These are phyloP conservation scores for Pinna nobilis DNA, from an alignment of 1,140 invertebrate genomes.

Conservation along the genomic window DNA sequence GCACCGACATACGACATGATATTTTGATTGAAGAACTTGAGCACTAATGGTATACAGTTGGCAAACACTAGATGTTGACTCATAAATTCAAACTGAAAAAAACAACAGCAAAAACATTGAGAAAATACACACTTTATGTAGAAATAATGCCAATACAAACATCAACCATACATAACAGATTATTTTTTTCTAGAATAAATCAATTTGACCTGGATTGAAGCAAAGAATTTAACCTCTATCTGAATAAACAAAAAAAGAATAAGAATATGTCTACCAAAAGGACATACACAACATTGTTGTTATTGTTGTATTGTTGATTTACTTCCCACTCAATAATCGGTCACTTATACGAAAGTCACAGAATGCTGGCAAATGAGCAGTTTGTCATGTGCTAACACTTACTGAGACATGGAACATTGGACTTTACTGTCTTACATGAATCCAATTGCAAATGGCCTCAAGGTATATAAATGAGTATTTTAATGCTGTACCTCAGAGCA, in stretches of 20 bases:
- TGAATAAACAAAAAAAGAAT: not conserved
- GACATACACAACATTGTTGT: too few species aligned
- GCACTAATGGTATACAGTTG: conserved; percentile 98
- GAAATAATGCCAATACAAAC: too few species aligned
- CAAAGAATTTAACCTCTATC: not conserved
- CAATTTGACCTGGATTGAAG: not conserved
- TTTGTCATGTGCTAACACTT: too few species aligned
- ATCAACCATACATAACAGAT: too few species aligned
- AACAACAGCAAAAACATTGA: not conserved
- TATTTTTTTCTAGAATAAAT: not conserved
- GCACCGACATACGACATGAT: conserved; percentile 96
- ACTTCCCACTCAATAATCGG: too few species aligned
- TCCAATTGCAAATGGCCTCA: too few species aligned
- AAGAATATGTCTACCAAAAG: not conserved
- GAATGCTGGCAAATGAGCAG: too few species aligned
- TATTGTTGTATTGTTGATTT: not conserved
- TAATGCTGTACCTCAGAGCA: too few species aligned
- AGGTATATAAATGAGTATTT: not conserved
- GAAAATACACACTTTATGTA: too few species aligned
- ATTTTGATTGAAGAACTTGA: conserved; percentile 99
- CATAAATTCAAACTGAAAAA: conserved; percentile 97
- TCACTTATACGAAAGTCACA: too few species aligned
- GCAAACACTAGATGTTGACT: conserved; percentile 99
- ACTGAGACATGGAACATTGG: too few species aligned
- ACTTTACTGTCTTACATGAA: too few species aligned